phyloP scores from a whole-genome alignment of 2,113 vertebrate species.

The Gasterosteus nipponicus region DNA sequence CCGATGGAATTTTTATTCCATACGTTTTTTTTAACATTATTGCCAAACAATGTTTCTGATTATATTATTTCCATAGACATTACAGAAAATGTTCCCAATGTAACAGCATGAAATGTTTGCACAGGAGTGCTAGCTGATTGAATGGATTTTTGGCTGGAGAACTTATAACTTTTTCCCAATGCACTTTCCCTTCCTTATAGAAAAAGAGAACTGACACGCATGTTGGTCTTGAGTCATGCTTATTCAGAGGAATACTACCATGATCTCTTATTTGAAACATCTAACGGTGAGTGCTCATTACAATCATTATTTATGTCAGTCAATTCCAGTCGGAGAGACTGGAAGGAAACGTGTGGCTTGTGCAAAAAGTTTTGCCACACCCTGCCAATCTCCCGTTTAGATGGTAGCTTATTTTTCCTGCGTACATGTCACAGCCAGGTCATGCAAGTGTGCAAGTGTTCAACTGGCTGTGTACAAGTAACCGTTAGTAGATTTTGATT shows the following conservation, averaged over 20 bases:
- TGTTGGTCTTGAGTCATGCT: neutral
- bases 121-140: neutral
- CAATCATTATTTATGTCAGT: neutral
- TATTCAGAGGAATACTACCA: neutral
- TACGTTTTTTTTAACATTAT: neutral
- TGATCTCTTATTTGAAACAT: neutral
- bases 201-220: neutral
- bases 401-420: neutral
- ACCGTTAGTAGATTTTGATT: neutral
- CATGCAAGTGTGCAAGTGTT: neutral
- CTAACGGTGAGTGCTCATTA: constrained; percentile 27
- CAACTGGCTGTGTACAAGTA: neutral
- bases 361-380: neutral
- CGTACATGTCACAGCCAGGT: neutral
- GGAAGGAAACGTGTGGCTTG: neutral
- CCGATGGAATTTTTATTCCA: neutral
- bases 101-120: neutral
- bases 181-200: neutral
- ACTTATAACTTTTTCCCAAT: neutral
- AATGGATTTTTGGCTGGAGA: neutral
- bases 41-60: neutral
- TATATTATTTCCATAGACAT: neutral
- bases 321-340: neutral
- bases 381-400: neutral
- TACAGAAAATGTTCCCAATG: neutral